Conservation (phyloP, 2,113 vertebrate genomes). For the Benitochromis conjunctus region DNA sequence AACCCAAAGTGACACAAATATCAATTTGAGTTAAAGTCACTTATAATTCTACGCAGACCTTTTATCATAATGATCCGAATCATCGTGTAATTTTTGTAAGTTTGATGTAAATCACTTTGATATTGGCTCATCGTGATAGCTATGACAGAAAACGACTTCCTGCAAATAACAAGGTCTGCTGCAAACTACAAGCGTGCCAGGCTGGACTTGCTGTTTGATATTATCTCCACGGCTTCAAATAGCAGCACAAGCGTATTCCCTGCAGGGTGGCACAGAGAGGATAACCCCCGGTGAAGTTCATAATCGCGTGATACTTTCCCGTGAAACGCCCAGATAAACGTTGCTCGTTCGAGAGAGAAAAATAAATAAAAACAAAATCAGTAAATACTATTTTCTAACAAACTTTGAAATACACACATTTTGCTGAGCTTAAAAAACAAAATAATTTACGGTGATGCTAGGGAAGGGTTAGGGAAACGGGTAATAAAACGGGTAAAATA, state of each 20-base stretch:
- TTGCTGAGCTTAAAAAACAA: not conserved
- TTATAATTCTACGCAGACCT: not conserved
- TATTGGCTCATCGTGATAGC: not conserved
- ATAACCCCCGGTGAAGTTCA: not conserved
- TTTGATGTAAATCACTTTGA: not conserved
- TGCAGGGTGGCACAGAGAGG: not conserved
- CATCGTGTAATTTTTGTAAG: not conserved
- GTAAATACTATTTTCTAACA: not conserved
- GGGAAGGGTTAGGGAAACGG: not conserved
- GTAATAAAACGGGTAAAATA: not conserved
- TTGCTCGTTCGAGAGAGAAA: not conserved
- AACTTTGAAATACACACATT: not conserved
- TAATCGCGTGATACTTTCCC: not conserved
- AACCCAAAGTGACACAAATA: constrained; percentile 8
- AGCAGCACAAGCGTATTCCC: not conserved
- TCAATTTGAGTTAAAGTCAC: constrained; percentile 1
- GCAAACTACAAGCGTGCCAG: not conserved
- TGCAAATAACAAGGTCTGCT: constrained; percentile 4
- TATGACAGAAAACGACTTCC: not conserved
- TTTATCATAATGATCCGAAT: constrained; percentile 3
- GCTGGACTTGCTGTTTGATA: not conserved
- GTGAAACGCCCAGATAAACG: not conserved
- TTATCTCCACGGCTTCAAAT: not conserved
- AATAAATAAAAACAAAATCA: not conserved
- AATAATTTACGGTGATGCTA: not conserved